These are phyloP conservation scores for Pycnomerus fuliginosus DNA, from an alignment of 2,888 invertebrate species.

Conservation along the genomic window DNA sequence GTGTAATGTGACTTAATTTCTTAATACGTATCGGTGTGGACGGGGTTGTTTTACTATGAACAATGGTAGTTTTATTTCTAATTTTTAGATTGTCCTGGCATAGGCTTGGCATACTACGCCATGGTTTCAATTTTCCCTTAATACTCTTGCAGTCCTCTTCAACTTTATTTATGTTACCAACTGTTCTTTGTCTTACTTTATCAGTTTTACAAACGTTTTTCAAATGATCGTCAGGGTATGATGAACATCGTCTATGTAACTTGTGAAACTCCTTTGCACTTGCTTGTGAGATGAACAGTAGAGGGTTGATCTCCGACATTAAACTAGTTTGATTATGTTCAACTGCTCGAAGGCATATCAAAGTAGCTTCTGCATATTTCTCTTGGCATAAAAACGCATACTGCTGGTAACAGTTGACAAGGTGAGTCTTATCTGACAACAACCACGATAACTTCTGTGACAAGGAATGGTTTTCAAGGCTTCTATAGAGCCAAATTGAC, in stretches of 20 bases:
- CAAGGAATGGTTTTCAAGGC: slow-evolving; percentile 59
- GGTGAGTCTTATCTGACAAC: slow-evolving; percentile 62
- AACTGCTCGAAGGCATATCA: slow-evolving; percentile 64
- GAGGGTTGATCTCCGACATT: slow-evolving; percentile 63
- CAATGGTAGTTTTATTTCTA: slow-evolving; percentile 20
- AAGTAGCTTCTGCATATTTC: slow-evolving; percentile 60
- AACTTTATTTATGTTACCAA: slow-evolving; percentile 4
- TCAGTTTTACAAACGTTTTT: slow-evolving; percentile 34
- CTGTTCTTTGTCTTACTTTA: slow-evolving; percentile 6
- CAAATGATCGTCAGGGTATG: slow-evolving; percentile 55
- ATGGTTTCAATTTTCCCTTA: slow-evolving; percentile 48
- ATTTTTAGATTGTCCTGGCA: slow-evolving; percentile 31
- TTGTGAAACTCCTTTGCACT: slow-evolving; percentile 48
- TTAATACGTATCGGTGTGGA: slow-evolving; percentile 42
- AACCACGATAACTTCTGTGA: slow-evolving; percentile 63
- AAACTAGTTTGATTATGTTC: slow-evolving; percentile 63
- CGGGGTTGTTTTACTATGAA: slow-evolving; percentile 46
- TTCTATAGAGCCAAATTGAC: slow-evolving; percentile 56
- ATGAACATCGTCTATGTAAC: slow-evolving; percentile 58
- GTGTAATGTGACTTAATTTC: slow-evolving; percentile 41
- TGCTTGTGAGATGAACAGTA: slow-evolving; percentile 50
- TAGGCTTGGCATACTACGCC: slow-evolving; percentile 52
- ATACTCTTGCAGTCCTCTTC: slow-evolving; percentile 20
- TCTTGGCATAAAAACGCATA: slow-evolving; percentile 62
- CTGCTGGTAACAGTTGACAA: slow-evolving; percentile 59